Percentiles rank a stretch among this genome's conserved stretches.
Conservation (phyloP, 2,113 vertebrate species). For the Polypterus bichir region DNA sequence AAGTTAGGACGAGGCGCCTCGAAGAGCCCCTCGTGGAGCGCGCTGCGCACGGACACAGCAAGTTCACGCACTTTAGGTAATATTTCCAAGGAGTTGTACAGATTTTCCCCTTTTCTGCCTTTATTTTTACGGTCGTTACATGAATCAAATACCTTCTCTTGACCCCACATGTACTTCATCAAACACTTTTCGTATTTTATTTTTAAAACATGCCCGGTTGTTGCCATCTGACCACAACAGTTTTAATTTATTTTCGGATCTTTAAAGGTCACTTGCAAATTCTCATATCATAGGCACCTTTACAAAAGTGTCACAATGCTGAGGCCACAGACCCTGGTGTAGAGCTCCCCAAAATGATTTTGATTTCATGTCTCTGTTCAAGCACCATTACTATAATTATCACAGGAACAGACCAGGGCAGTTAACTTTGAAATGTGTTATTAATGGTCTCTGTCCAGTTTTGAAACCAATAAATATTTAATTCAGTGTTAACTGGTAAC, state of each 20-base stretch:
- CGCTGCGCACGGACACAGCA: too few relatives aligned
- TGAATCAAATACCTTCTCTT: conserved; percentile 4
- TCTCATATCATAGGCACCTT: background rate
- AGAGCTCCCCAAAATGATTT: conserved; percentile 21
- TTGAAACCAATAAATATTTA: too few relatives aligned
- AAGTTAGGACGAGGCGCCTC: too few relatives aligned
- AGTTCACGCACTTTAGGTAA: background rate
- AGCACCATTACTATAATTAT: conserved; percentile 17
- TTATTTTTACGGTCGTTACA: conserved; percentile 13
- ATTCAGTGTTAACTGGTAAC: too few relatives aligned
- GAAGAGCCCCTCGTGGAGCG: too few relatives aligned
- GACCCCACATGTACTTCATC: conserved; percentile 5
- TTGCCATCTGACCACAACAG: conserved; percentile 9
- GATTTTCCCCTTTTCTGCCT: conserved; percentile 7
- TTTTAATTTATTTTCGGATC: conserved; percentile 6
- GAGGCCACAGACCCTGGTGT: conserved; percentile 7
- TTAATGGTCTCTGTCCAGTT: conserved; percentile 22
- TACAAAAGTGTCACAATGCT: conserved; percentile 5
- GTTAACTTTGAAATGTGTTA: conserved; percentile 28
- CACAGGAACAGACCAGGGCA: conserved; percentile 15
- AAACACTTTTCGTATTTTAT: background rate
- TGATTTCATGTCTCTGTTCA: conserved; percentile 12
- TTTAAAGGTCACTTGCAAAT: background rate
- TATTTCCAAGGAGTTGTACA: conserved; percentile 4
- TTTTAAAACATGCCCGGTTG: conserved; percentile 4